Evolutionary conservation across 2,888 invertebrate species (phyloP), one percentile per base, ranked within the genome.

Genomic region (Sphinx pinastri): DNA sequence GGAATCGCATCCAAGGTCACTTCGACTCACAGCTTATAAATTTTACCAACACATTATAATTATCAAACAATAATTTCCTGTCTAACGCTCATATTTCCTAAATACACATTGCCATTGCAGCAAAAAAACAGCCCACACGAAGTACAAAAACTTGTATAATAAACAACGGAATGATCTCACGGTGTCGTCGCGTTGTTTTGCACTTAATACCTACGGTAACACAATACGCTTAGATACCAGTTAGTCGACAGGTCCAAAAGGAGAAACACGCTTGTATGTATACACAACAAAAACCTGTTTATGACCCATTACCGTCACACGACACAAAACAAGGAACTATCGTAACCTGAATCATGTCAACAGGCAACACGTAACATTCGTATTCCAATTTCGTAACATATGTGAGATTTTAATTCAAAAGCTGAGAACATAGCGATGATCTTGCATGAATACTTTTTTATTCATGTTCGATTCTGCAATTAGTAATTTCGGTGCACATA

Each of bases 261-360:
- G 19, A 71, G 72, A 73, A 74, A 75, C 73, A 70, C 69, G 60
- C 70, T 67, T 58, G 71, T 73, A 58, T 72, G 71, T 74, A 74
- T 77, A 72, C 75, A 73, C 72, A 73, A 73, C 71, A 73, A 77
- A 81, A 84, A 83, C 84, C 81, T 74, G 84, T 85, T 83, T 80
- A 78, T 78, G 77, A 77, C 74, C 79, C 76, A 81, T 81, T 80
- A 81, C 80, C 82, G 80, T 83, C 80, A 84, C 77, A 80, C 77
- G 78, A 79, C 72, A 78, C 75, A 76, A 77, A 83, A 82, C 77
- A 81, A 84, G 84, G 80, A 84, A 83, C 81, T 85, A 83, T 84
- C 81, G 83, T 81, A 85, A 84, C 68, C 60, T 71, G 72, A 71
- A 75, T 72, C 71, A 71, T 66, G 51, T 31, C 31, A 25, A 8